Evolutionary conservation across 2,888 invertebrate species (phyloP), one percentile per base, ranked within the genome.

Genomic region (Ectemnius cavifrons): DNA sequence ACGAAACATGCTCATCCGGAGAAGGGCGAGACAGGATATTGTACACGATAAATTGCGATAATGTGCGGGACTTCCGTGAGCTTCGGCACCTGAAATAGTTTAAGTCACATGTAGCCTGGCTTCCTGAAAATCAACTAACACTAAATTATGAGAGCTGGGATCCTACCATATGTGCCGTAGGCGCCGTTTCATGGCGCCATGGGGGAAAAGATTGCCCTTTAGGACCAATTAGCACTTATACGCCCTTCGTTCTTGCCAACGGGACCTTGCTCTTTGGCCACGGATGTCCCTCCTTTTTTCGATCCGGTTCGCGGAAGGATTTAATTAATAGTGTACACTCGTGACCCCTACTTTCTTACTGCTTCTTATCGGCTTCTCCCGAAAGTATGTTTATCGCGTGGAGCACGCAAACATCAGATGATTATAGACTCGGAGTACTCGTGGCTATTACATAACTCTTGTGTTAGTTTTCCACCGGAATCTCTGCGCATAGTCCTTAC

Each of bases 181-280:
- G 83, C 86, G 87, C 85, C 85, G 71, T 61, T 63, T 71, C 57
- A 63, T 80, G 87, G 87, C 87, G 87, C 87, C 87, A 85, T 52
- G 63, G 71, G 82, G 78, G 67, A 74, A 37, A 52, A 81, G 79
- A 79, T 81, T 67, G 81, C 73, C 84, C 75, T 82, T 78, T 83
- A 83, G 75, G 78, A 80, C 87, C 89, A 89, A 89, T 89, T 89
- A 89, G 88, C 89, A 89, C 88, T 81, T 83, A 60, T 67, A 71
- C 79, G 80, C 77, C 81, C 75, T 79, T 75, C 64, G 66, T 73
- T 71, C 78, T 63, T 62, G 71, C 64, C 61, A 18, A 47, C 14
- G 45, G 3, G 3, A 27, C 14, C 6, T 2, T 28, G 5, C 46
- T 18, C 23, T 20, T 45, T 14, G 52, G 45, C 23, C 46, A 37